Base-by-base conservation (phyloP, 64 coral and sea anemone genomes). In the Exaiptasia diaphana region DNA sequence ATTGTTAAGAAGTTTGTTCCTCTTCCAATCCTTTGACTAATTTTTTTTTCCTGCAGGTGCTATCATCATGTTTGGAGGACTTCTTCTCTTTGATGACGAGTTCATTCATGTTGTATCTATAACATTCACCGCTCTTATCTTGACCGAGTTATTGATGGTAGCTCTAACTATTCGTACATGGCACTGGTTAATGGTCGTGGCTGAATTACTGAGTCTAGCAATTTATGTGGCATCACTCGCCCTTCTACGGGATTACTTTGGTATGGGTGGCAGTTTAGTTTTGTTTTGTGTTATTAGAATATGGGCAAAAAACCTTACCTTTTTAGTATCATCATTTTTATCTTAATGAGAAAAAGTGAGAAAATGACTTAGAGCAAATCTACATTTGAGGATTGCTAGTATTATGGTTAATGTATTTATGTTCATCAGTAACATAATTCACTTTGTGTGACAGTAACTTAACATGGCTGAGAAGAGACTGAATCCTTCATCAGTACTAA, bases 61-160 rank as follows among this genome's bases (percentile, higher is more conserved):
- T 1, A 97, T 97, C 14, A 97, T 97, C 40, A 97, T 97, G 94
- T 97, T 97, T 58, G 94, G 94, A 20, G 94, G 89, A 22, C 73
- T 97, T 71, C 67, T 97, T 35, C 34, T 97, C 12, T 97, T 97
- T 43, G 89, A 92, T 30, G 84, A 88, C 11, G 84, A 97, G 27
- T 97, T 97, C 39, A 97, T 97, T 50, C 94, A 97, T 53, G 94
- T 97, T 5, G 94, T 97, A 5, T 72, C 94, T 0, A 97, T 97
- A 35, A 97, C 94, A 0, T 97, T 97, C 64, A 97, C 94, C 17
- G 72, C 94, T 0, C 78, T 97, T 3, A 92, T 97, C 55, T 89
- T 97, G 11, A 97, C 94, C 18, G 94, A 97, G 39, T 72, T 97
- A 1, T 52, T 97, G 0, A 97, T 97, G 94, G 94, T 97, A 15